Evolutionary conservation across 2,797 vertebrate genomes (phyloP), one percentile per base, ranked within the genome.

Genomic region (Cyprinella venusta): DNA sequence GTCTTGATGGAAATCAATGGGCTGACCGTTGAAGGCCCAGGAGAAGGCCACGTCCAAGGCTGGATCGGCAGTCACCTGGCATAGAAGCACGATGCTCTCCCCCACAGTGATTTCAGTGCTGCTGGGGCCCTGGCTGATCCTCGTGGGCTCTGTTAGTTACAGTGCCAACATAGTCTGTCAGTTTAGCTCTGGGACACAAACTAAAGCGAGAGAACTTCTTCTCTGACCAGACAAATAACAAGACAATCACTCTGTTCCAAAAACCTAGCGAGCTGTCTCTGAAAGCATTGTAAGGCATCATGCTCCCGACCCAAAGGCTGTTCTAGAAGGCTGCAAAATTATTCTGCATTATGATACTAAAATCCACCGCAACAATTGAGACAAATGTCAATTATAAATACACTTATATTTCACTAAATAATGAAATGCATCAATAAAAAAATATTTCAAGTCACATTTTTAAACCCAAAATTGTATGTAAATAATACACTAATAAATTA

Each of bases 51-150:
- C 95, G 82, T 96, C 96, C 91, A 99, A 91, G n/a, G 95, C 91
- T 16, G 97, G 97, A 90, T 99, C 97, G 0, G 94, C 94, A 84
- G 96, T 94, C 75, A 97, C 96, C 94, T 98, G 97, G 94, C 98
- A 99, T 45, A 97, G 97, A 87, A 99, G 84, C 88, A 98, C 95
- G 0, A 98, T 92, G 2, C 97, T 99, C 92, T 98, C 97, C 52
- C 98, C 98, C 77, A 99, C 97, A 1, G 97, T 96, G 71, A 98
- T 98, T 90, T 98, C 97, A 95, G 96, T 94, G 93, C 96, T 97
- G 81, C 95, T 96, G 8, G 98, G 97, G n/a, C 96, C 96, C 93
- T 97, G 83, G 80, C 91, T 97, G 89, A 99, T 98, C 90, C 94
- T 95, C 3, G 97, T 99, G 72, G 97, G 97, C 87, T 99, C 98